Evolutionary conservation across 2,797 vertebrate species (phyloP).

Genomic region (Poeciliopsis turneri): DNA sequence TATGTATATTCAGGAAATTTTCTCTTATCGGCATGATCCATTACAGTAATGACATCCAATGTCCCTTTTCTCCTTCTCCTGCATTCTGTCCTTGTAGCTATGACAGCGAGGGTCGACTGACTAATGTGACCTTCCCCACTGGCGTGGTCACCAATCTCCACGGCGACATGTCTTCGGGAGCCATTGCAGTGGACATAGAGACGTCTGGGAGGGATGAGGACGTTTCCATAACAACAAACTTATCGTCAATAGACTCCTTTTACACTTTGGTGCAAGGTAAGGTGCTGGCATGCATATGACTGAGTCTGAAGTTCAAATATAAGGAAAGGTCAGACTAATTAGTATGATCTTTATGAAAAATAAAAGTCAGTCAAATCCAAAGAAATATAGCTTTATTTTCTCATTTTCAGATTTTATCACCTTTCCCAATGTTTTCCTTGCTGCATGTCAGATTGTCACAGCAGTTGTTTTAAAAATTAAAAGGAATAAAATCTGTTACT

Average conservation of each 20-base stretch:
- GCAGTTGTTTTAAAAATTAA: not conserved
- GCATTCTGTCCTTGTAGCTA: slow-evolving; percentile 81
- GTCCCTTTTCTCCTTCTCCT: not conserved
- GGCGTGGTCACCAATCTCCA: slow-evolving; percentile 96
- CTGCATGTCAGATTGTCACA: not conserved
- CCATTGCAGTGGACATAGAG: slow-evolving; percentile 95
- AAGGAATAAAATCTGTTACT: not conserved
- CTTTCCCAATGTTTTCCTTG: not conserved
- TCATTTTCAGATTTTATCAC: not conserved
- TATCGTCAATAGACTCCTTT: slow-evolving; percentile 96
- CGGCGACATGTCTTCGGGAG: slow-evolving; percentile 94
- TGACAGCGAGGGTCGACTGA: slow-evolving; percentile 95
- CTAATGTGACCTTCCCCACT: slow-evolving; percentile 97
- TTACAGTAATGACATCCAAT: slow-evolving; percentile 17
- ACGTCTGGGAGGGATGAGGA: slow-evolving; percentile 96
- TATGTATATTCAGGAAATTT: slow-evolving; percentile 2
- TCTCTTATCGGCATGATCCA: not conserved
- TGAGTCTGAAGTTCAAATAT: not conserved
- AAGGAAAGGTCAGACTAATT: not conserved
- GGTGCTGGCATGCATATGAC: not conserved
- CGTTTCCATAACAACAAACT: slow-evolving; percentile 96
- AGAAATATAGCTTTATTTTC: not conserved
- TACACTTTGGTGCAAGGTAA: slow-evolving; percentile 98
- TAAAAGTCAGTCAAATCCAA: not conserved
- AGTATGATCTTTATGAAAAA: no score